Base-by-base conservation (phyloP, 1,140 invertebrate genomes). In the Trichomalopsis sarcophagae region DNA sequence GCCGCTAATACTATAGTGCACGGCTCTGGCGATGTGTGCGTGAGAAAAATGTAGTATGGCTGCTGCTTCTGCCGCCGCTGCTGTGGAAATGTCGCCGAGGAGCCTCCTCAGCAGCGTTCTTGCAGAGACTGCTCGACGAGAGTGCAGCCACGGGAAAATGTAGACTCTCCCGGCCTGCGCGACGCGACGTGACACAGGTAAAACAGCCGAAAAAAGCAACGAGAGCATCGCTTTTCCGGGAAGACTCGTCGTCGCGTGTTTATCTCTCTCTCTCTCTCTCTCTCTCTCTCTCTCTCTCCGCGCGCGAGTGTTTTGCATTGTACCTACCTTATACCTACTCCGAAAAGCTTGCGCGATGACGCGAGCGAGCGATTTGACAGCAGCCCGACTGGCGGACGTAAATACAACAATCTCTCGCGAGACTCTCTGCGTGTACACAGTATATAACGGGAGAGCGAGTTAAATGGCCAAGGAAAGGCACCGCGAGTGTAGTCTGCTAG, bases 41-140 rank as follows among this genome's bases (percentile, higher is more conserved):
- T 40, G 40, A 27, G 27, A 47, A 71, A 73, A 81, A 74, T 30
- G 66, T 69, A 81, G 44, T 74, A 81, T 81, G 80, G 68, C 68
- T 69, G 68, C 44, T 27, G 62, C 69, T 68, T 40, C 69, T 23
- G 40, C 68, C 68, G 68, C 66, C 44, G 79, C 66, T 47, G 50
- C 66, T 68, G 79, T 33, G 27, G 62, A 69, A 23, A 30, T 36
- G n/a, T 74, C 23, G 17, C 5, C 17, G 17, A 47, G 27, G 7
- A 21, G 33, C 55, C 10, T 50, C 7, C 13, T 23, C 68, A 17
- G 27, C 14, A 33, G 23, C 13, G 36, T 55, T 68, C 44, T 23
- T n/a, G 55, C 55, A 6, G 55, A 62, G 17, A 62, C 21, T 50
- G 14, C 47, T 50, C 47, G 14, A 5, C 55, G 55, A 17, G 55